phyloP scores from a whole-genome alignment of 2,888 invertebrate species.

The Ceraclea dissimilis region DNA sequence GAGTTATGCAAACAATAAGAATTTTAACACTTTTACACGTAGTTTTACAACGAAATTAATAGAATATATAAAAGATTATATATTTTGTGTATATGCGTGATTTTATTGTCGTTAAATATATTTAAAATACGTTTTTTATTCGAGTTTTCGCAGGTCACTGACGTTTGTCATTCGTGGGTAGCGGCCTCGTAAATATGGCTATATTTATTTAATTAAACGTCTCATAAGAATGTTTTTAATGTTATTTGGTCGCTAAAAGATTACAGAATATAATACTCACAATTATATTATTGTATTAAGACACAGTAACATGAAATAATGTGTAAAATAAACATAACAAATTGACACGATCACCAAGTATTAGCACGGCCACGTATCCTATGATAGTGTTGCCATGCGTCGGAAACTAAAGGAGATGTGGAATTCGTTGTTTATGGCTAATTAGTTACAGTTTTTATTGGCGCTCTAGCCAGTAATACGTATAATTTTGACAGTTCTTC shows the following conservation, averaged over 20 bases:
- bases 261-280: not conserved
- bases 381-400: conserved; percentile 38
- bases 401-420: conserved; percentile 40
- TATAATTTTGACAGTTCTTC: too few species aligned
- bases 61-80: not conserved
- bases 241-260: not conserved
- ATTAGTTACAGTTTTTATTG: not conserved
- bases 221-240: not conserved
- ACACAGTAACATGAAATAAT: not conserved
- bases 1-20: not conserved
- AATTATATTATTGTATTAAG: not conserved
- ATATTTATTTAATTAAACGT: not conserved
- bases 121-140: not conserved
- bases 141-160: not conserved
- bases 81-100: not conserved
- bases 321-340: conserved; percentile 16
- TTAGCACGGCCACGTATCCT: conserved; percentile 47
- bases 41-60: not conserved
- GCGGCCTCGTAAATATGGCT: not conserved
- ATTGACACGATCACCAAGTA: conserved; percentile 16
- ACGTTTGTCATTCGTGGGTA: not conserved
- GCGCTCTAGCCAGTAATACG: too few species aligned
- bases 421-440: conserved; percentile 35
- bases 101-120: not conserved
- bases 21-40: not conserved